These are phyloP conservation scores for Theristus sp. DNA, from an alignment of 2,888 invertebrate species.

Conservation along the genomic window DNA sequence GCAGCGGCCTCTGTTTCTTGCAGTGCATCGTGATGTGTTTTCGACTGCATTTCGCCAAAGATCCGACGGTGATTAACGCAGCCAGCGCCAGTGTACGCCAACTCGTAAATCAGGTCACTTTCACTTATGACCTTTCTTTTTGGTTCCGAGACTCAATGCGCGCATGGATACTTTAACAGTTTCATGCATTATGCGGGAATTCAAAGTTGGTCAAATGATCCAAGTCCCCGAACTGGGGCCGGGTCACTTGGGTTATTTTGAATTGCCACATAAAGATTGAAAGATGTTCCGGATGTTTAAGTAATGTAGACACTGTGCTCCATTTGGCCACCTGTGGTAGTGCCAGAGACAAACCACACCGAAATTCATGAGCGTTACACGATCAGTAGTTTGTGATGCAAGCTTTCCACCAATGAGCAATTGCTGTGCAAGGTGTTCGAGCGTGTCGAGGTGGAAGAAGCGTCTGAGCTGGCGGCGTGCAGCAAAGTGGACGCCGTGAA, in stretches of 20 bases:
- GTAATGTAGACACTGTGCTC: no score
- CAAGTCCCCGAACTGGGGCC: no score
- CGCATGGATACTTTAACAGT: no score
- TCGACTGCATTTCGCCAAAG: conserved; percentile 81
- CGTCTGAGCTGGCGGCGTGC: conserved; percentile 1
- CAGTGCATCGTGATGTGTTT: conserved; percentile 85
- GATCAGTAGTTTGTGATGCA: not conserved
- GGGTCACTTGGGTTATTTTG: no score
- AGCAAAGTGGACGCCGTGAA: not conserved
- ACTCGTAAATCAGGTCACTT: conserved; percentile 60
- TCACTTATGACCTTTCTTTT: no score
- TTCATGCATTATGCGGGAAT: no score
- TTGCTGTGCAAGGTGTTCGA: conserved; percentile 31
- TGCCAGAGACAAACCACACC: not conserved
- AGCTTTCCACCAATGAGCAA: no score
- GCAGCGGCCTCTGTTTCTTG: conserved; percentile 16
- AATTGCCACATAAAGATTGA: no score
- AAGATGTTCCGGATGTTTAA: no score
- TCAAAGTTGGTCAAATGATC: no score
- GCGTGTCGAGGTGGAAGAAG: conserved; percentile 33
- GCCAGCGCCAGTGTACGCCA: conserved; percentile 94
- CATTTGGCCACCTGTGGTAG: not conserved
- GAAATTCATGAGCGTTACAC: not conserved
- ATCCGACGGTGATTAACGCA: conserved; percentile 82
- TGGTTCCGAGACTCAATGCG: no score